Evolutionary conservation across 2,888 invertebrate genomes (phyloP).

Genomic region (Hemithea aestivaria): DNA sequence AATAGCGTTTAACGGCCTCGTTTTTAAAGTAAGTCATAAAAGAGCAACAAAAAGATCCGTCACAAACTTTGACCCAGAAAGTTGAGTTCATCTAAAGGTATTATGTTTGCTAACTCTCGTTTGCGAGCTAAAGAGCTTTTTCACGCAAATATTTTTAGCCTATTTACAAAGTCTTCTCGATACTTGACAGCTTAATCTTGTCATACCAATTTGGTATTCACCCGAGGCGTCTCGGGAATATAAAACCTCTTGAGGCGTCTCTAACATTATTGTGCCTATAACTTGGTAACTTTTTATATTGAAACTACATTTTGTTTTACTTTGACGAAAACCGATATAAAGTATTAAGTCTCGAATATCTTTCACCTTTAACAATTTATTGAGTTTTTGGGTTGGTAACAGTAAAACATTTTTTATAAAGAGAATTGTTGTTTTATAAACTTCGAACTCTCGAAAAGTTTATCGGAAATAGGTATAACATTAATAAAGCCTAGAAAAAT

Average conservation of each 20-base stretch:
- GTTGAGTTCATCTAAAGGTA: conserved; percentile 32
- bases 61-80: conserved; percentile 31
- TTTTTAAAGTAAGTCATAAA: conserved; percentile 18
- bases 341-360: neutral
- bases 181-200: conserved; percentile 39
- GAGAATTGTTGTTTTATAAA: too few relatives aligned
- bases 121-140: conserved; percentile 41
- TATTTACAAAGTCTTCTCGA: conserved; percentile 41
- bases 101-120: conserved; percentile 39
- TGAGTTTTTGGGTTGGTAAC: too few relatives aligned
- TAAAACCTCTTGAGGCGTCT: conserved; percentile 19
- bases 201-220: conserved; percentile 34
- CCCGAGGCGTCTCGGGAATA: conserved; percentile 20
- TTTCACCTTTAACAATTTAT: too few relatives aligned
- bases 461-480: too few relatives aligned
- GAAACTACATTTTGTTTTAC: too few relatives aligned
- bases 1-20: conserved; percentile 13
- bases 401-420: too few relatives aligned
- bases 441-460: too few relatives aligned
- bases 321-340: too few relatives aligned
- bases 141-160: conserved; percentile 44
- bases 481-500: too few relatives aligned
- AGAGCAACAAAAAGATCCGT: conserved; percentile 19
- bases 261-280: conserved; percentile 5
- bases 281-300: conserved; percentile 9